Evolutionary conservation across 2,113 vertebrate genomes (phyloP), one percentile per base, ranked within the genome.

Genomic region (Orcinus orca): DNA sequence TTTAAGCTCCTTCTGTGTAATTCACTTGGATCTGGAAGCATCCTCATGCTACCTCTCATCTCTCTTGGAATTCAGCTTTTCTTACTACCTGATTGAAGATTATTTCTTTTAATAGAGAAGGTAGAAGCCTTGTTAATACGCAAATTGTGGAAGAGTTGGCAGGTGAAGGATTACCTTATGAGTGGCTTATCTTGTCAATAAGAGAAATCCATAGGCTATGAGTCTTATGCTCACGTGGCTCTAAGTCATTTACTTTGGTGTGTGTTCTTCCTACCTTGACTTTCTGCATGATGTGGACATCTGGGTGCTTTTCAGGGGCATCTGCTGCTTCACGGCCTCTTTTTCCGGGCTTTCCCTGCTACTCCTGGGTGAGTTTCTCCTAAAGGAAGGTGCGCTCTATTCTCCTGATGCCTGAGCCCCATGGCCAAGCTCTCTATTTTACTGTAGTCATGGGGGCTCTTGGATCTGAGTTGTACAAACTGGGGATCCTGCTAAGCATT

Each of bases 61-160:
- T 70, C 21, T 81, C 60, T 76, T 77, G 31, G 29, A 95, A 85
- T 81, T 94, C 26, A 62, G 20, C 84, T 88, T 86, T 95, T 94
- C 31, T 89, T 85, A 50, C 36, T 65, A 81, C 29, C 13, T 62
- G 21, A 58, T 87, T 85, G 29, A 67, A 83, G 47, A 95, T 41
- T 38, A 41, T 73, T 62, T 13, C 17, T 29, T 47, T 96, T 79
- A 73, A 73, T 36, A 92, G 44, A 92, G 55, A 80, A 77, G 23
- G 33, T 47, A 65, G n/a, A 60, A 23, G 21, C 80, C 20, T 89
- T 74, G 10, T 6, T 94, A 84, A 63, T 71, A 77, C 3, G 67
- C n/a, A 70, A 71, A 73, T 58, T 82, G 17, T 95, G 31, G 25
- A 53, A 65, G 50, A 81, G 25, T 60, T 85, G 17, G 47, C 25